phyloP scores from a whole-genome alignment of 2,113 vertebrate genomes.

The Clarias batrachus region DNA sequence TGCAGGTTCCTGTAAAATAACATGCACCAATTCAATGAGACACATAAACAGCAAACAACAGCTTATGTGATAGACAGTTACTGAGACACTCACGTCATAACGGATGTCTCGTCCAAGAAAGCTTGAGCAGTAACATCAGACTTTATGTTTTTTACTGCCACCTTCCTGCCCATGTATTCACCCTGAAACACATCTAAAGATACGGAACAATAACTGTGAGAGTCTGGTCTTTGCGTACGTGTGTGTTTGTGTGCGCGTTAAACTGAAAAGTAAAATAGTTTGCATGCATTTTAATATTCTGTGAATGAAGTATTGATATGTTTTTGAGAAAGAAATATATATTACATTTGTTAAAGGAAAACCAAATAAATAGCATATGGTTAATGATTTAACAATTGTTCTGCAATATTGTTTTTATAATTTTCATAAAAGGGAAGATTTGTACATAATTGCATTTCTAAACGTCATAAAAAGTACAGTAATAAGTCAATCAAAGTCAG shows the following conservation, averaged over 20 bases:
- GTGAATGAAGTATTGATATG: background rate
- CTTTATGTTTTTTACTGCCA: conserved; percentile 92
- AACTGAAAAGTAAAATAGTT: background rate
- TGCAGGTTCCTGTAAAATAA: conserved; percentile 78
- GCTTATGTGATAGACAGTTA: background rate
- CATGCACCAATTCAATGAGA: background rate
- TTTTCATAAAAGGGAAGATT: too few relatives aligned
- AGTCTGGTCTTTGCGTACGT: background rate
- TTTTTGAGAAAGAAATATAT: too few relatives aligned
- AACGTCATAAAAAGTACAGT: background rate
- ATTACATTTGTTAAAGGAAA: background rate
- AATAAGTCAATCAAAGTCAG: too few relatives aligned
- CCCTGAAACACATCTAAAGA: conserved; percentile 81
- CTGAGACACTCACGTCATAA: conserved; percentile 86
- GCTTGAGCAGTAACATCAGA: conserved; percentile 88
- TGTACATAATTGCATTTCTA: too few relatives aligned
- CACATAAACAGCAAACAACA: background rate
- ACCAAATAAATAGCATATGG: background rate
- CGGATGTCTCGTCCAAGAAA: conserved; percentile 84
- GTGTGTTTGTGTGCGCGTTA: background rate
- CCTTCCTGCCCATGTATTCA: conserved; percentile 84
- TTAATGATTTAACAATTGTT: too few relatives aligned
- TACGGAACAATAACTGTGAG: background rate
- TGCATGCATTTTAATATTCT: background rate
- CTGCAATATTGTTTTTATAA: too few relatives aligned